phyloP scores from a whole-genome alignment of 23 tunicate genomes.

The Aplidium turbinatum region DNA sequence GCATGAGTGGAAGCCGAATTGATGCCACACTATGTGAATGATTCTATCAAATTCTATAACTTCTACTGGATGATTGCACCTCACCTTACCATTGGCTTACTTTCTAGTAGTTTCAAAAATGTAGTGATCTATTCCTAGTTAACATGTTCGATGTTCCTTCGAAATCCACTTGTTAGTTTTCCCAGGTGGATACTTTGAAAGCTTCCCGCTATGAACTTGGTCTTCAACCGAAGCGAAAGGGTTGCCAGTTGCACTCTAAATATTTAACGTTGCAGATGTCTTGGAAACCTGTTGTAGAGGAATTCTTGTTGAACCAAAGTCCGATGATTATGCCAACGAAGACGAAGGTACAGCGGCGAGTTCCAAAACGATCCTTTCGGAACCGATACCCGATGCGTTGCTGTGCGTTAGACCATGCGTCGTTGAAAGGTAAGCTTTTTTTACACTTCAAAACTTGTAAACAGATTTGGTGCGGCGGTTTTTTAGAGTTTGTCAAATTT shows the following conservation, averaged over 20 bases:
- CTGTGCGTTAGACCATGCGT: conserved; percentile 15
- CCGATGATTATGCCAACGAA: neutral
- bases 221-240: too few species aligned
- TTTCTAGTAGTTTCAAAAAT: neutral
- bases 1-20: too few species aligned
- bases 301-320: conserved; percentile 12
- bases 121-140: neutral
- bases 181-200: too few species aligned
- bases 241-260: too few species aligned
- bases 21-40: too few species aligned
- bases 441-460: neutral
- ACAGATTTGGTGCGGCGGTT: too few species aligned
- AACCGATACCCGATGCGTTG: conserved; percentile 31
- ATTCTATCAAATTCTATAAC: too few species aligned
- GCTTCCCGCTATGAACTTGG: too few species aligned
- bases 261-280: too few species aligned
- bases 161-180: neutral
- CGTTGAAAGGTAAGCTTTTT: conserved; percentile 32
- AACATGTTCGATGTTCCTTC: neutral
- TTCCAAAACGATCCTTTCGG: neutral
- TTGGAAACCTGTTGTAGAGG: conserved; percentile 23
- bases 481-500: too few species aligned
- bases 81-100: too few species aligned
- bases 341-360: neutral
- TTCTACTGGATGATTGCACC: too few species aligned